phyloP scores from a whole-genome alignment of 2,113 vertebrate species.

The Chloropsis cyanopogon region DNA sequence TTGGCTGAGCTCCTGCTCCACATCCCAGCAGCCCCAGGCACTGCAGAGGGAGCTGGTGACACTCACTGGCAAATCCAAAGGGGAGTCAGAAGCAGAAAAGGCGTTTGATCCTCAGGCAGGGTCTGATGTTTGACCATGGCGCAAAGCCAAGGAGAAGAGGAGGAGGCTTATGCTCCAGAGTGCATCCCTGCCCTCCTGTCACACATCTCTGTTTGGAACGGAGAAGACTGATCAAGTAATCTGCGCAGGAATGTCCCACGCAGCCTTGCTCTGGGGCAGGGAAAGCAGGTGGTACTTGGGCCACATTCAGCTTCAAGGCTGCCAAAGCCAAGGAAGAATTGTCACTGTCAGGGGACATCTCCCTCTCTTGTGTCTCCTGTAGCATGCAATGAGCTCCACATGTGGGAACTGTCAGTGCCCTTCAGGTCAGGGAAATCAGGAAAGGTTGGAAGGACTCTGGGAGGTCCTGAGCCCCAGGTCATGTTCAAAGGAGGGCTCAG shows the following conservation, averaged over 20 bases:
- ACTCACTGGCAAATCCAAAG: neutral
- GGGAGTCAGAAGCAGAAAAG: neutral
- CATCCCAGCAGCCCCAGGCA: neutral
- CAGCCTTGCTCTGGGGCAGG: neutral
- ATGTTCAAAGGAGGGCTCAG: neutral
- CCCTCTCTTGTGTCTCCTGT: neutral
- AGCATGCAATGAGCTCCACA: fast-evolving
- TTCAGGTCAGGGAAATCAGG: neutral
- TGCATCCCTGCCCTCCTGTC: neutral
- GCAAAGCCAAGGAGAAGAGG: neutral
- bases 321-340: neutral
- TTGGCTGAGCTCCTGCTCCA: neutral
- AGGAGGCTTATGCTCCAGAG: neutral
- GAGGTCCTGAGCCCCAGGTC: neutral
- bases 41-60: fast-evolving
- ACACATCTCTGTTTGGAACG: neutral
- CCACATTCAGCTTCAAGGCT: neutral
- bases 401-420: neutral
- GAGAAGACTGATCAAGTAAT: neutral
- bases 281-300: neutral
- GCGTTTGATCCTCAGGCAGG: neutral
- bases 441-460: neutral
- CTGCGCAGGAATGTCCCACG: neutral
- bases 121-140: neutral
- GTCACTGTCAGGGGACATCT: neutral